These are phyloP conservation scores for Peromyscus eremicus DNA, from an alignment of 2,797 vertebrate genomes.

Conservation along the genomic window DNA sequence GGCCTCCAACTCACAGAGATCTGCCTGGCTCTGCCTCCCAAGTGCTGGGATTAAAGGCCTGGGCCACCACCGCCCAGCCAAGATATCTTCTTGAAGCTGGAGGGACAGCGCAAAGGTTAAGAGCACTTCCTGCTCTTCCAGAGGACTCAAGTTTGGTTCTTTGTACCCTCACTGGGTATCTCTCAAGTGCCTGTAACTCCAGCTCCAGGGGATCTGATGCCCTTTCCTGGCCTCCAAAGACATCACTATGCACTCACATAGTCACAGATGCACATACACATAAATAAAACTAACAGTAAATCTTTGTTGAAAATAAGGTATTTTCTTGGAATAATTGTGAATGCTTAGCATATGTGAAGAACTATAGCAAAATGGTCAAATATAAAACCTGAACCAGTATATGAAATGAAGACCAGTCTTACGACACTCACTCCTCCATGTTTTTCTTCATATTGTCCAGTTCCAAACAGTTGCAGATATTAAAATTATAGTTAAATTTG, in stretches of 20 bases:
- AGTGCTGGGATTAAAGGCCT: too few relatives aligned
- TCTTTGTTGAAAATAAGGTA: not conserved
- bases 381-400: conserved; percentile 27
- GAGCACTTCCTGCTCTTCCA: not conserved
- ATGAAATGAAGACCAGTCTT: not conserved
- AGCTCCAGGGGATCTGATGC: not conserved
- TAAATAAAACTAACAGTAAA: not conserved
- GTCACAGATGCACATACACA: not conserved
- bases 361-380: conserved; percentile 24
- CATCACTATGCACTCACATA: not conserved
- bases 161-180: not conserved
- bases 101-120: not conserved
- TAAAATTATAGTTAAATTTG: conserved; percentile 48
- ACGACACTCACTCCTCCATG: not conserved
- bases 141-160: not conserved
- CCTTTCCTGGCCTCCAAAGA: too few relatives aligned
- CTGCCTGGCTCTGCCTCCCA: too few relatives aligned
- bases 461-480: conserved; percentile 50
- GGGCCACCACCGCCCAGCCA: too few relatives aligned
- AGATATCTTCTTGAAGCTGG: not conserved
- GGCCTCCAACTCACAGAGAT: too few relatives aligned
- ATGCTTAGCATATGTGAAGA: not conserved
- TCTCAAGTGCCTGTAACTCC: not conserved
- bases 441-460: conserved; percentile 47
- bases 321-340: conserved; percentile 24